These are phyloP conservation scores for Buteo buteo DNA, from an alignment of 2,113 vertebrate genomes.

Conservation along the genomic window DNA sequence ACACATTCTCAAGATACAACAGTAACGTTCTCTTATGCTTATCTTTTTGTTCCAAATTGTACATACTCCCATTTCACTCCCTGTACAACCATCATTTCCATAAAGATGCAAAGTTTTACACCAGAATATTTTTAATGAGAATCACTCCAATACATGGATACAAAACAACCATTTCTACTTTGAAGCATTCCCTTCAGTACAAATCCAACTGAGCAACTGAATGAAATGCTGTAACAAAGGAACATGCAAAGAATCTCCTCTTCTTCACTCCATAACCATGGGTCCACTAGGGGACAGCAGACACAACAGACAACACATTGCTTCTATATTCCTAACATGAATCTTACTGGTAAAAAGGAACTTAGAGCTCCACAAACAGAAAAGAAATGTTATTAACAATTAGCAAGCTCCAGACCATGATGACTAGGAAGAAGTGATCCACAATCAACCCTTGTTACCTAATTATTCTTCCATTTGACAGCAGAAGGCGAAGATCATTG, in stretches of 20 bases:
- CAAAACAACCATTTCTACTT: not conserved
- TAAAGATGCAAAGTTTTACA: not conserved
- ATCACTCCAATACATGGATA: not conserved
- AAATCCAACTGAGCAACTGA: not conserved
- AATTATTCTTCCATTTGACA: constrained; percentile 95
- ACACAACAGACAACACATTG: not conserved
- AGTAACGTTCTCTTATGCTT: not conserved
- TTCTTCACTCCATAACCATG: not conserved
- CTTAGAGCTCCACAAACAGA: not conserved
- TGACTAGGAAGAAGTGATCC: not conserved
- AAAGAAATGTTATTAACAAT: not conserved
- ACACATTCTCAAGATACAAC: not conserved
- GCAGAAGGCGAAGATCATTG: constrained; percentile 86
- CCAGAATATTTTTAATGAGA: not conserved
- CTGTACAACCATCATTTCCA: not conserved
- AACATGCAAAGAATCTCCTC: not conserved
- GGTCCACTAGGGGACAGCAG: constrained; percentile 55
- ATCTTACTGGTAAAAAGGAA: not conserved
- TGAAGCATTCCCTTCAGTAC: not conserved
- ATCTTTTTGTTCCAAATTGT: not conserved
- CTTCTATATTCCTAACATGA: not conserved
- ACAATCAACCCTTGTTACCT: constrained; percentile 72
- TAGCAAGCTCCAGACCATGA: not conserved
- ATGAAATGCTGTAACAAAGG: not conserved
- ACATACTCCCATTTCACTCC: not conserved